phyloP scores from a whole-genome alignment of 1,140 invertebrate genomes.

The Sogatella furcifera region DNA sequence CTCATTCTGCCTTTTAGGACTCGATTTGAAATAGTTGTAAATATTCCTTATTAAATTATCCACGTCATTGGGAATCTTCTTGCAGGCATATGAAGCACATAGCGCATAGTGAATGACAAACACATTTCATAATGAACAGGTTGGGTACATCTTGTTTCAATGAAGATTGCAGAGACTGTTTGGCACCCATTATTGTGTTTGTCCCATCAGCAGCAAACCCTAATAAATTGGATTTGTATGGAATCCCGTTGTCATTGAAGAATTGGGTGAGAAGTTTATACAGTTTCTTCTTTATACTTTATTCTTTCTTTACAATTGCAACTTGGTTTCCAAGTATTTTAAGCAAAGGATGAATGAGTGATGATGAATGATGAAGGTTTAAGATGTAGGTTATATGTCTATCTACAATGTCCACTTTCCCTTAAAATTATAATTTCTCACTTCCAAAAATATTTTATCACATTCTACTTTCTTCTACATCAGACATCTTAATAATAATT shows the following conservation, averaged over 20 bases:
- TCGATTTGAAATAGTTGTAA: constrained; percentile 24
- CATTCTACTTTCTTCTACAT: too few species aligned
- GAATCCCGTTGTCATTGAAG: constrained; percentile 25
- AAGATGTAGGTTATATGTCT: too few species aligned
- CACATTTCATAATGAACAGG: constrained; percentile 30
- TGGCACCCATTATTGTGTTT: constrained; percentile 30
- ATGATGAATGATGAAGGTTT: too few species aligned
- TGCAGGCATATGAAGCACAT: constrained; percentile 29
- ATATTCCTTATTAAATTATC: constrained; percentile 27
- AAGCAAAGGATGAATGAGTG: constrained; percentile 5
- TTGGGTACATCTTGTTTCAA: constrained; percentile 24
- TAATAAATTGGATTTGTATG: constrained; percentile 24
- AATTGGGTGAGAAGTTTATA: constrained; percentile 22
- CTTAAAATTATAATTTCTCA: too few species aligned
- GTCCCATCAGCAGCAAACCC: constrained; percentile 31
- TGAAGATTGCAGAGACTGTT: constrained; percentile 28
- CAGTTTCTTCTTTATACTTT: too few species aligned
- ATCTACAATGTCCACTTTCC: too few species aligned
- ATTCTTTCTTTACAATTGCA: too few species aligned
- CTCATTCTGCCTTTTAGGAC: constrained; percentile 26
- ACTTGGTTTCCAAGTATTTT: constrained; percentile 16
- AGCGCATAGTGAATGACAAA: constrained; percentile 32
- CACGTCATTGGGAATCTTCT: constrained; percentile 24
- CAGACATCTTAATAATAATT: too few species aligned
- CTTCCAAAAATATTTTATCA: too few species aligned